Evolutionary conservation across 2,113 vertebrate species (phyloP).

Genomic region (Erythrolamprus reginae): DNA sequence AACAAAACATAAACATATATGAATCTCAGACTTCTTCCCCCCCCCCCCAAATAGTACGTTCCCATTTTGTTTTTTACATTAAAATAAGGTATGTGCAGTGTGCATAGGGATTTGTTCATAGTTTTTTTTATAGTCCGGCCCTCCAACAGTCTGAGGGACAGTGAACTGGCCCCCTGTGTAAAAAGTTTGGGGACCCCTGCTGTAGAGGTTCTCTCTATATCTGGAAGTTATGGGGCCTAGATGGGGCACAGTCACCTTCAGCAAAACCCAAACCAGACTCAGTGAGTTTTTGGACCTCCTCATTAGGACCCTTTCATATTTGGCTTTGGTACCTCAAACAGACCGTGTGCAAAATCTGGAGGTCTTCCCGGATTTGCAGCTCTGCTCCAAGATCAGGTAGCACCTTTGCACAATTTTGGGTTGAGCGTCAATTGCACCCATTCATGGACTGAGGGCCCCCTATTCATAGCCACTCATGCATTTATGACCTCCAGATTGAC

Average conservation of each 20-base stretch:
- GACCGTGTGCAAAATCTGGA: neutral
- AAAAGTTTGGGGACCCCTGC: no score
- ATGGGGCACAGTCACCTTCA: neutral
- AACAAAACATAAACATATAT: no score
- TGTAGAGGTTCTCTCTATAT: neutral
- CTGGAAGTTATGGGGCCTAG: neutral
- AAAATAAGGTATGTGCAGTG: no score
- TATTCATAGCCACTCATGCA: neutral
- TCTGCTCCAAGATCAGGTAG: neutral
- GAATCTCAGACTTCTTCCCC: no score
- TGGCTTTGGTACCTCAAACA: neutral
- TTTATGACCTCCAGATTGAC: neutral
- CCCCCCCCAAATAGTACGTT: no score
- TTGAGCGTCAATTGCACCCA: neutral
- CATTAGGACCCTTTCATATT: neutral
- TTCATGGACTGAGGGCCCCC: neutral
- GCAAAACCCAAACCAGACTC: neutral
- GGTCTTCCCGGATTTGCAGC: neutral
- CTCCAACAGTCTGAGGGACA: no score
- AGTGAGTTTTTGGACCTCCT: neutral
- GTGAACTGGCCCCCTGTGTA: no score
- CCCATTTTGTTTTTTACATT: no score
- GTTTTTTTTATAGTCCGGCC: no score
- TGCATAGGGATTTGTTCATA: no score
- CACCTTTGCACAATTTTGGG: neutral